These are phyloP conservation scores for Reticulitermes lucifugus DNA, from an alignment of 2,888 invertebrate species.

Conservation along the genomic window DNA sequence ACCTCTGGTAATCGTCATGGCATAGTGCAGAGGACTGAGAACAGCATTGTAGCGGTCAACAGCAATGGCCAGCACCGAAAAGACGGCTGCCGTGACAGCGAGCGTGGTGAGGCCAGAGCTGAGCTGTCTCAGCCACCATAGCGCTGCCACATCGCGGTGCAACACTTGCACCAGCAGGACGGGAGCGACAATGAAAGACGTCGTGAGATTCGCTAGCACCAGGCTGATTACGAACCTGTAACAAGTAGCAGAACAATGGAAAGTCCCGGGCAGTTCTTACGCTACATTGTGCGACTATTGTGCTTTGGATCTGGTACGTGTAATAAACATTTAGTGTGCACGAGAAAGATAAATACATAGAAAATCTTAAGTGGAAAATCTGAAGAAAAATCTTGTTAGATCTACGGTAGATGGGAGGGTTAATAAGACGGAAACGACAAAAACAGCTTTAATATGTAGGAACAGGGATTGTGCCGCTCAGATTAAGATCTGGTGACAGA, in stretches of 20 bases:
- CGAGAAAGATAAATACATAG: too few species aligned
- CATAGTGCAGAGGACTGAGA: slow-evolving; percentile 66
- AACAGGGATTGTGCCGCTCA: too few species aligned
- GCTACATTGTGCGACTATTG: too few species aligned
- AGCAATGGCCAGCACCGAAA: slow-evolving; percentile 66
- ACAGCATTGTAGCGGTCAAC: slow-evolving; percentile 66
- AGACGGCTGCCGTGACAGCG: slow-evolving; percentile 64
- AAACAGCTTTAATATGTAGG: too few species aligned
- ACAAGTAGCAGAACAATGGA: not conserved
- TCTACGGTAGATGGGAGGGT: too few species aligned
- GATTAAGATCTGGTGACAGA: too few species aligned
- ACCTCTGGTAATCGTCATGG: slow-evolving; percentile 64
- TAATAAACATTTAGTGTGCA: too few species aligned
- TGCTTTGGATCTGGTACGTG: too few species aligned
- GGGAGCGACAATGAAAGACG: slow-evolving; percentile 64
- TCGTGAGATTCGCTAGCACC: slow-evolving; percentile 65
- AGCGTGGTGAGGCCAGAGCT: slow-evolving; percentile 61
- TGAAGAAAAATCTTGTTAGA: too few species aligned
- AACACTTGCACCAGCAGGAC: slow-evolving; percentile 61
- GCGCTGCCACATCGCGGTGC: slow-evolving; percentile 55
- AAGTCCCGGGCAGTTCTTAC: too few species aligned
- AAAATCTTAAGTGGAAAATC: too few species aligned
- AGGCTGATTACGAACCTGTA: slow-evolving; percentile 66
- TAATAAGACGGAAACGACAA: too few species aligned
- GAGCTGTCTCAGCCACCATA: slow-evolving; percentile 60